These are phyloP conservation scores for Drosophila pegasa DNA, from an alignment of 2,888 invertebrate species.

Conservation along the genomic window DNA sequence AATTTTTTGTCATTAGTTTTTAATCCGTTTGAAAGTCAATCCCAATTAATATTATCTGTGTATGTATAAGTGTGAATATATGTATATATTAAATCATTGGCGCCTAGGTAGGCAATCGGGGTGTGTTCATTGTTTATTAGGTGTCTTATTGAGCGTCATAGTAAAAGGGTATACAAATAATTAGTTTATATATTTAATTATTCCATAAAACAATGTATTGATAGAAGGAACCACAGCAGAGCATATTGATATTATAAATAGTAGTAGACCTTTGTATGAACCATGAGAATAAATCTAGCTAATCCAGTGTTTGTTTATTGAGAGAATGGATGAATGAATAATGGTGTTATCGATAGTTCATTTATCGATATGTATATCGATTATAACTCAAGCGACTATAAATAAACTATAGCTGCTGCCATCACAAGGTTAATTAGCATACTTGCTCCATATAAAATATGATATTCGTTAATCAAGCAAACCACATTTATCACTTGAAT, in stretches of 20 bases:
- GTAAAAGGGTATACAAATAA: too few relatives aligned
- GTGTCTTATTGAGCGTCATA: too few relatives aligned
- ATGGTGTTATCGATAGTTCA: background rate
- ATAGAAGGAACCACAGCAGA: too few relatives aligned
- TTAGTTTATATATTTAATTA: too few relatives aligned
- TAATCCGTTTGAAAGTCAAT: slow-evolving; percentile 10
- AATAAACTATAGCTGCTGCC: background rate
- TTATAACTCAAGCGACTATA: background rate
- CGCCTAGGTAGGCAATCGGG: background rate
- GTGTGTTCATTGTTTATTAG: background rate
- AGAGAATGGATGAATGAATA: too few relatives aligned
- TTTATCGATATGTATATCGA: background rate
- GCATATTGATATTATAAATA: too few relatives aligned
- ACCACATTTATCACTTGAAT: slow-evolving; percentile 37
- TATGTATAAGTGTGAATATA: background rate
- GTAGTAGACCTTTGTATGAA: too few relatives aligned
- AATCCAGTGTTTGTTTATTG: too few relatives aligned
- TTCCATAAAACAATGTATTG: too few relatives aligned
- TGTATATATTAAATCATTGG: background rate
- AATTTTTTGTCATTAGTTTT: slow-evolving; percentile 20
- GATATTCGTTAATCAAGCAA: slow-evolving; percentile 5
- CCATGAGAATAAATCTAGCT: too few relatives aligned
- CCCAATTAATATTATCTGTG: slow-evolving; percentile 18
- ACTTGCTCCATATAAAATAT: background rate
- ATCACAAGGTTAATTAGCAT: background rate